These are phyloP conservation scores for Venustaconcha ellipsiformis DNA, from an alignment of 1,140 invertebrate genomes.

Conservation along the genomic window DNA sequence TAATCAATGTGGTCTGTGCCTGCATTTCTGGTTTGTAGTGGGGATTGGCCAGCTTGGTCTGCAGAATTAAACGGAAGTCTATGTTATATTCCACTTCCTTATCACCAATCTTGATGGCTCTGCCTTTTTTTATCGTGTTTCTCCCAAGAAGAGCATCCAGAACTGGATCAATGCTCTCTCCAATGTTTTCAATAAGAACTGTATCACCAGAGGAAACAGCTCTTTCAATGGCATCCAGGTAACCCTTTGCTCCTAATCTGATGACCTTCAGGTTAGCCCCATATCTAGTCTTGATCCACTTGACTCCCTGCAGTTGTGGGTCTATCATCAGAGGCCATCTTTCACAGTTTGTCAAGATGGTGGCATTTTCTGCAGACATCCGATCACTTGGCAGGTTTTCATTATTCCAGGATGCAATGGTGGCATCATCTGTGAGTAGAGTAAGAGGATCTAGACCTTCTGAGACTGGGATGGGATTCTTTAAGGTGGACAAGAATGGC, in stretches of 20 bases:
- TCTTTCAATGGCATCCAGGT: constrained; percentile 90
- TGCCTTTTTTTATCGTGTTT: constrained; percentile 92
- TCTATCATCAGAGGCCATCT: constrained; percentile 99
- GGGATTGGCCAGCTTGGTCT: constrained; percentile 97
- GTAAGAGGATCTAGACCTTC: constrained; percentile 88
- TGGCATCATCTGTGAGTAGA: constrained; percentile 92
- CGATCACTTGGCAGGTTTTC: constrained; percentile 93
- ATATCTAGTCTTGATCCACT: constrained; percentile 97
- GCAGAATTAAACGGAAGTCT: constrained; percentile 89
- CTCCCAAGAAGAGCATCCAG: constrained; percentile 92
- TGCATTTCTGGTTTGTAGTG: constrained; percentile 99
- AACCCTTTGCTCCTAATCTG: constrained; percentile 89
- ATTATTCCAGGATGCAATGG: constrained; percentile 95
- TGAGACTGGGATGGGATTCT: constrained; percentile 86
- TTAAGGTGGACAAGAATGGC: constrained; percentile 72
- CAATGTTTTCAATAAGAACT: constrained; percentile 94
- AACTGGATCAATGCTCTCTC: constrained; percentile 93
- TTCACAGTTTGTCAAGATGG: constrained; percentile 92
- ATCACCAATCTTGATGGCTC: constrained; percentile 96
- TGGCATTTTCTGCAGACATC: constrained; percentile 98
- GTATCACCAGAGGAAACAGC: constrained; percentile 85
- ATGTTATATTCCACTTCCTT: constrained; percentile 96
- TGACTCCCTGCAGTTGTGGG: constrained; percentile 86
- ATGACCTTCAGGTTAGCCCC: constrained; percentile 83
- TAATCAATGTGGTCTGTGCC: constrained; percentile 96